Evolutionary conservation across 1,140 invertebrate species (phyloP), one percentile per base, ranked within the genome.

Genomic region (Agraylea sexmaculata): DNA sequence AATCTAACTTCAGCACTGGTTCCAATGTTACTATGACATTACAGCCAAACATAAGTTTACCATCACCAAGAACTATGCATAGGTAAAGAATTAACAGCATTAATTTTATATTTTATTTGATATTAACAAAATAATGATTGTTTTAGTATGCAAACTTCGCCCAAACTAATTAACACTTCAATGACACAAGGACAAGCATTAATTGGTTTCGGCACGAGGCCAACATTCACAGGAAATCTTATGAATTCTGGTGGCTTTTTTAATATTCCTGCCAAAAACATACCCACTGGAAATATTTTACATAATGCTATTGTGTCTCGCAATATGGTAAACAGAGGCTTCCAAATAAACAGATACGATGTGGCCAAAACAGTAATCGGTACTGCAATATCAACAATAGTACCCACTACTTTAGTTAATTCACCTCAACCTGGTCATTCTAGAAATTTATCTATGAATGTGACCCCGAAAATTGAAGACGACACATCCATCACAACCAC

Each of bases 291-390:
- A 6, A 66, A 66, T 46, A 68, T 68, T 13, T 50, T 66, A 1
- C 65, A 68, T 36, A 68, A 66, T 46, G 64, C 64, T 0, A 66
- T 67, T 15, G 60, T 68, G 0, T 68, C 65, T 4, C 53, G 64
- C 11, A 50, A 50, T 34, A 50, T 50, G 48, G 35, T 50, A 10
- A 50, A 47, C 20, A 40, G 48, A 20, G 43, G 47, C 4, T 23
- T 49, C 19, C 42, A 31, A 25, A 39, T 43, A 5, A 44, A 41
- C 10, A 38, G 40, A 29, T 21, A 20, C 20, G 43, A 49, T 4
- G 8, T 49, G 21, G 35, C 47, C 15, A 45, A 43, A 28, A 12
- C 40, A 13, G 33, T 39, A 13, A 34, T 31, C 10, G 41, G 19
- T 30, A 27, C 38, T 11, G 17, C 25, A n/a, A 38, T 37, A 4